These are phyloP conservation scores for Augochlora pura DNA, from an alignment of 1,140 invertebrate genomes.

Conservation along the genomic window DNA sequence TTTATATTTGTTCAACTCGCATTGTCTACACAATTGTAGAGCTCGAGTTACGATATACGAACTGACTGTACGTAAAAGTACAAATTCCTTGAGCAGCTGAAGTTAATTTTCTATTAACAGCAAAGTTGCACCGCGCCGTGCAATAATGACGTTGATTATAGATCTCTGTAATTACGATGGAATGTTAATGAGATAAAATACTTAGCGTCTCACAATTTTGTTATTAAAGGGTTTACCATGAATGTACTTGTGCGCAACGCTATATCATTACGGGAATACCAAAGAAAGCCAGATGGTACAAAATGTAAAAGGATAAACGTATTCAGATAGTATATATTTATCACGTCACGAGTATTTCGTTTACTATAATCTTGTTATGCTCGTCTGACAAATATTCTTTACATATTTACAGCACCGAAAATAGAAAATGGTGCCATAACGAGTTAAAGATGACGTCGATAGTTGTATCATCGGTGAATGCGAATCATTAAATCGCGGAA, in stretches of 20 bases:
- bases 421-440: not conserved
- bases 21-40: too few species aligned
- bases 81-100: too few species aligned
- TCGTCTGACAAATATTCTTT: not conserved
- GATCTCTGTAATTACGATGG: not conserved
- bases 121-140: too few species aligned
- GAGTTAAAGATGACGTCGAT: not conserved
- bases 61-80: too few species aligned
- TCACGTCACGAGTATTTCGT: not conserved
- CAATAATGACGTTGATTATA: not conserved
- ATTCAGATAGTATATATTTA: not conserved
- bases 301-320: not conserved
- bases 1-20: too few species aligned
- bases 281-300: constrained; percentile 9
- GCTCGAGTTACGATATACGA: too few species aligned
- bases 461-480: not conserved
- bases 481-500: not conserved
- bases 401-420: not conserved
- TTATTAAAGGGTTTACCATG: not conserved
- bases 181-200: constrained; percentile 15
- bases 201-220: not conserved
- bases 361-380: not conserved
- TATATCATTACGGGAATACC: not conserved
- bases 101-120: too few species aligned
- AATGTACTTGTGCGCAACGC: not conserved